A percentile compares a stretch with the other conserved stretches of the same genome.
These are phyloP conservation scores for Tetramorium simillimum DNA, from an alignment of 1,140 invertebrate species.

Conservation along the genomic window DNA sequence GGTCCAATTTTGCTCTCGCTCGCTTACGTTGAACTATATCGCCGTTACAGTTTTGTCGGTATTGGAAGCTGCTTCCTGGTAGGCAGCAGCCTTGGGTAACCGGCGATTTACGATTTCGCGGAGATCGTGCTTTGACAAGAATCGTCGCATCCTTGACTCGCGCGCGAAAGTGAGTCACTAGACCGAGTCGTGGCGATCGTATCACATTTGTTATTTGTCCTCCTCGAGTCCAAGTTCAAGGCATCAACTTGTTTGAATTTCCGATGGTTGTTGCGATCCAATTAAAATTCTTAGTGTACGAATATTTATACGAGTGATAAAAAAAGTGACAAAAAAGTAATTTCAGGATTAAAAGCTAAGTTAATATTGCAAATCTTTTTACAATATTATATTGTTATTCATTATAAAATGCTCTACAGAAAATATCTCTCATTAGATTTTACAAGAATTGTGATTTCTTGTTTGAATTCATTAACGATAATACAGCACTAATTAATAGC, in stretches of 20 bases:
- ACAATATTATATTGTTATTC: neutral
- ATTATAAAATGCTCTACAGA: neutral
- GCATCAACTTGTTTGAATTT: conserved; percentile 28
- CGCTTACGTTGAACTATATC: neutral
- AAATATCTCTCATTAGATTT: neutral
- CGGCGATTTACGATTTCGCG: conserved; percentile 9
- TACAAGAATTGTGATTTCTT: neutral
- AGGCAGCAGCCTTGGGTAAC: neutral
- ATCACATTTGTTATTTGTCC: conserved; percentile 55
- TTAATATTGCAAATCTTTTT: neutral
- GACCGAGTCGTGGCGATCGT: conserved; percentile 36
- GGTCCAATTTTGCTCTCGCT: neutral
- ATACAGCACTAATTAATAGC: neutral
- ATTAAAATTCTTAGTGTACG: neutral
- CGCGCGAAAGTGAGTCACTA: conserved; percentile 67
- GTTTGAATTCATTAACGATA: neutral
- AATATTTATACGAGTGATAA: conserved; percentile 21
- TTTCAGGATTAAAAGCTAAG: neutral
- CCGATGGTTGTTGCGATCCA: neutral
- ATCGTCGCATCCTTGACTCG: conserved; percentile 65
- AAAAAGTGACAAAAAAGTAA: neutral
- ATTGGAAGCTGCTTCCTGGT: neutral
- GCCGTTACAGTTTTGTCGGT: neutral
- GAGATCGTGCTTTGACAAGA: conserved; percentile 7
- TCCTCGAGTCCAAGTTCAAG: conserved; percentile 69